phyloP scores from a whole-genome alignment of 2,888 invertebrate genomes.

The Pterostichus niger region DNA sequence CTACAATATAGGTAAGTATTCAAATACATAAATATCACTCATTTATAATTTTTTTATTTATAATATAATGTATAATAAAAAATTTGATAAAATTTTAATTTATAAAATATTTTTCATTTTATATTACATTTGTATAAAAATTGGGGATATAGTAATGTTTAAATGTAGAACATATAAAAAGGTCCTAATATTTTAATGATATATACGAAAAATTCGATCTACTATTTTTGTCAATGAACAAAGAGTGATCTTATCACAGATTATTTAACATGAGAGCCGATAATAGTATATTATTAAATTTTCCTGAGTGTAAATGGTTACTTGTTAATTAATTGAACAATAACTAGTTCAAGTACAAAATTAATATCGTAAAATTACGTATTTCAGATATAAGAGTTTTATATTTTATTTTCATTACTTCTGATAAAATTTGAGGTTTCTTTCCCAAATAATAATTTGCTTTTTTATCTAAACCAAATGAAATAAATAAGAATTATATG shows the following conservation, averaged over 20 bases:
- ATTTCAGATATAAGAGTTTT: slow-evolving; percentile 15
- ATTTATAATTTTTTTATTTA: slow-evolving; percentile 2
- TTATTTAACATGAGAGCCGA: slow-evolving; percentile 8
- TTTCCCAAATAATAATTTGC: background rate
- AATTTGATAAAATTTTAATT: slow-evolving; percentile 19
- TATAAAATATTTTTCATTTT: slow-evolving; percentile 25
- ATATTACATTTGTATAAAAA: background rate
- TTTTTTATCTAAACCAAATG: background rate
- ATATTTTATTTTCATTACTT: background rate
- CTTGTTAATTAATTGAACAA: background rate
- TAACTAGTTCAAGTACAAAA: no score
- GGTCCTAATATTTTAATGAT: no score
- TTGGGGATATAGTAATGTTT: no score
- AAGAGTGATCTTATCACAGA: slow-evolving; percentile 4
- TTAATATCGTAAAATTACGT: no score
- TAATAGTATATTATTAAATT: background rate
- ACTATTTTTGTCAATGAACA: no score
- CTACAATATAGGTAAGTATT: slow-evolving; percentile 18
- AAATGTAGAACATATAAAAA: background rate
- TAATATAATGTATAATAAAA: slow-evolving; percentile 3
- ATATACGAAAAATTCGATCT: no score
- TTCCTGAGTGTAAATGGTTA: slow-evolving; percentile 26
- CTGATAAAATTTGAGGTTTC: slow-evolving; percentile 9
- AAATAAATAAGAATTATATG: no score
- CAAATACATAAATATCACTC: background rate